Evolutionary conservation across 2,797 vertebrate genomes (phyloP).

Genomic region (Myotis daubentonii): DNA sequence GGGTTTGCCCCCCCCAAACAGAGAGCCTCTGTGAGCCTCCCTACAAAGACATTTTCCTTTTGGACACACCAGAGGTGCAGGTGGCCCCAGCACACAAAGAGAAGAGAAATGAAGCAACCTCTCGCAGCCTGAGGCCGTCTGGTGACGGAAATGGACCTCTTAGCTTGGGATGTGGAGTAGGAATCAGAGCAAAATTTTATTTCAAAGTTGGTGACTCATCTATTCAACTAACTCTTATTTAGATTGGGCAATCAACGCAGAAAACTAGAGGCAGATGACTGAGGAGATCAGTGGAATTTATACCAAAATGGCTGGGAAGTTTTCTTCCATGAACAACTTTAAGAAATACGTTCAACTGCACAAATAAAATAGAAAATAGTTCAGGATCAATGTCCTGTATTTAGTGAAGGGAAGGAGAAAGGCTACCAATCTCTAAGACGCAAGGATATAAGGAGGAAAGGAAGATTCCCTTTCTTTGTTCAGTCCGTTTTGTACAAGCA

Average conservation of each 20-base stretch:
- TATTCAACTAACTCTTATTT: neutral
- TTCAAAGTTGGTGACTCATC: neutral
- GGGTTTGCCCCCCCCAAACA: neutral
- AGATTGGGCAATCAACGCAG: neutral
- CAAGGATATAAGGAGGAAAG: neutral
- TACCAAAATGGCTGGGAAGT: neutral
- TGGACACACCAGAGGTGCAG: neutral
- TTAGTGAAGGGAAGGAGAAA: neutral
- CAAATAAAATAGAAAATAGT: slow-evolving; percentile 29
- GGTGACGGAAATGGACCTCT: neutral
- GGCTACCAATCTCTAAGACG: neutral
- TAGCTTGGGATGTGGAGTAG: neutral
- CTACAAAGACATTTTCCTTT: neutral
- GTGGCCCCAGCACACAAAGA: neutral
- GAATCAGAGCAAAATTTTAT: neutral
- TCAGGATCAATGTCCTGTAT: neutral
- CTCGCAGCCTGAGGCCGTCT: neutral
- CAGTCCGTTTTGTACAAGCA: neutral
- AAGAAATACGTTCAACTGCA: neutral
- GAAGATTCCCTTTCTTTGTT: neutral
- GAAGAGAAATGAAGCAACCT: neutral
- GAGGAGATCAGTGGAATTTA: neutral
- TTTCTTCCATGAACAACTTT: neutral
- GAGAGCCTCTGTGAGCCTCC: neutral
- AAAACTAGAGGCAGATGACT: neutral